Conservation (phyloP, 2,113 vertebrate species). For the Gymnobelideus leadbeateri region DNA sequence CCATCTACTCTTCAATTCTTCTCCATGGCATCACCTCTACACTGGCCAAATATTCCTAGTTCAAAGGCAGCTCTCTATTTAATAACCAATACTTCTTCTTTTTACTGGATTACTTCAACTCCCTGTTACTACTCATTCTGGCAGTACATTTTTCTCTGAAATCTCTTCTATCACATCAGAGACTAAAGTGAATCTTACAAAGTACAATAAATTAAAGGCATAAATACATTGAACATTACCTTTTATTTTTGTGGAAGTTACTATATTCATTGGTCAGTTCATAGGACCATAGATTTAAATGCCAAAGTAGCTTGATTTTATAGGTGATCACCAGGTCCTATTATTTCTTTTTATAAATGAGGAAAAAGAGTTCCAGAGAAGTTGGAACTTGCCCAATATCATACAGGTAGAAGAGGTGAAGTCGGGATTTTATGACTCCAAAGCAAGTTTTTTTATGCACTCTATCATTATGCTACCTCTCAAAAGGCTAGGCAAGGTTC, state of each 20-base stretch:
- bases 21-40: neutral
- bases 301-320: neutral
- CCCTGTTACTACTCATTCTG: neutral
- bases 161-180: conserved; percentile 1
- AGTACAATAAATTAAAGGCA: neutral
- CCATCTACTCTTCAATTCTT: too few species aligned
- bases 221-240: neutral
- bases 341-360: neutral
- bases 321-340: neutral
- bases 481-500: neutral
- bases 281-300: neutral
- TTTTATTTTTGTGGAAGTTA: neutral
- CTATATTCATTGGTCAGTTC: neutral
- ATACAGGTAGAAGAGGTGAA: neutral
- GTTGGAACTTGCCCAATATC: neutral
- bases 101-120: conserved; percentile 9
- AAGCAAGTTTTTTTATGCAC: neutral
- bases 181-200: neutral
- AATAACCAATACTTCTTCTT: neutral
- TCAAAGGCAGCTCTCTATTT: neutral
- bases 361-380: neutral
- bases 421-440: neutral
- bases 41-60: neutral
- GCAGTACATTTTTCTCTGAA: neutral
- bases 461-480: neutral